Evolutionary conservation across 2,797 vertebrate genomes (phyloP).

Genomic region (Acrossocheilus fasciatus): DNA sequence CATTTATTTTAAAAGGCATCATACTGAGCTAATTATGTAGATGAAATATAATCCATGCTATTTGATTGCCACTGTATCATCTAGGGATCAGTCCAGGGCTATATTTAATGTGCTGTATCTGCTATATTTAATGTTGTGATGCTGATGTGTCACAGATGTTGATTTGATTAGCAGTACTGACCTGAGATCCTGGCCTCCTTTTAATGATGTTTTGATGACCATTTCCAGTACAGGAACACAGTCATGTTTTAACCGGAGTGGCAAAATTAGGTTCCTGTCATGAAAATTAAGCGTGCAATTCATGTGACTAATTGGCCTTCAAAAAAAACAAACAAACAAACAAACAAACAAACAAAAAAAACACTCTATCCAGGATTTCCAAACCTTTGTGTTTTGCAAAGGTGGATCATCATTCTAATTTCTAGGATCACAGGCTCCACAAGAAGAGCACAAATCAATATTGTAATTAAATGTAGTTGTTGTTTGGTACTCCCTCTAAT

Average conservation of each 20-base stretch:
- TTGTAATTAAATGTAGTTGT: slow-evolving; percentile 55
- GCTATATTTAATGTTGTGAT: slow-evolving; percentile 32
- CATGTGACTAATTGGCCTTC: neutral
- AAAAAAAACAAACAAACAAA: neutral
- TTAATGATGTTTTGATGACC: slow-evolving; percentile 31
- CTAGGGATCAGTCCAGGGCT: slow-evolving; percentile 4
- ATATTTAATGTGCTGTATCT: slow-evolving; percentile 32
- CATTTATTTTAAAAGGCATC: neutral
- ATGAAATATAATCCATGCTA: neutral
- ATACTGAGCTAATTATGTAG: neutral
- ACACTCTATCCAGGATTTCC: neutral
- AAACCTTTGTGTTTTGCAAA: neutral
- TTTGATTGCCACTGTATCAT: slow-evolving; percentile 24
- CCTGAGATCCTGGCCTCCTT: slow-evolving; percentile 40
- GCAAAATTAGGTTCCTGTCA: slow-evolving; percentile 4
- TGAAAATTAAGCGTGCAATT: slow-evolving; percentile 24
- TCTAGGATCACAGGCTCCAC: slow-evolving; percentile 17
- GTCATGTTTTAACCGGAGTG: slow-evolving; percentile 14
- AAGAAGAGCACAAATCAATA: slow-evolving; percentile 49
- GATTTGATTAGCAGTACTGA: slow-evolving; percentile 22
- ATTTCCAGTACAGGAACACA: slow-evolving; percentile 40
- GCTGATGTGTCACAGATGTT: slow-evolving; percentile 27
- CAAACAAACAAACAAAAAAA: neutral
- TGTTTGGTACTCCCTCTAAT: slow-evolving; percentile 58
- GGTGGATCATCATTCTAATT: neutral